Evolutionary conservation across 2,888 invertebrate genomes (phyloP).

Genomic region (Junonia oenone): DNA sequence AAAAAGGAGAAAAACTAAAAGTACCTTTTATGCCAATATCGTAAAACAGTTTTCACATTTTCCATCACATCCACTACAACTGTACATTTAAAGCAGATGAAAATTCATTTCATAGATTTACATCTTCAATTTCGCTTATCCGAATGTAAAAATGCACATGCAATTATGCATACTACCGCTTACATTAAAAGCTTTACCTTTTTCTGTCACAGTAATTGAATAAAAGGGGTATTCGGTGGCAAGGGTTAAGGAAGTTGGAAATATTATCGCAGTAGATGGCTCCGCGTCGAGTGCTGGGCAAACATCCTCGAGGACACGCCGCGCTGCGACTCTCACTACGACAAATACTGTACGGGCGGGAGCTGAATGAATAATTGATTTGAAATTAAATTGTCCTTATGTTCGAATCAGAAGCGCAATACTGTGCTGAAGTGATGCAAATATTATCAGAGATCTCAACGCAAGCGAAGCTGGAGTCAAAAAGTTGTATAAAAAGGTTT

Average conservation of each 20-base stretch:
- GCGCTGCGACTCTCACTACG: not conserved
- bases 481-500: too few relatives aligned
- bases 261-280: conserved; percentile 10
- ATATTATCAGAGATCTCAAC: not conserved
- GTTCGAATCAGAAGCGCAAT: not conserved
- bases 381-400: not conserved
- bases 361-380: not conserved
- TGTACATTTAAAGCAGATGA: too few relatives aligned
- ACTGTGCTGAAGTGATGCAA: not conserved
- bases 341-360: conserved; percentile 1
- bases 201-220: not conserved
- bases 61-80: too few relatives aligned
- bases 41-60: too few relatives aligned
- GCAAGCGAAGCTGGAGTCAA: not conserved
- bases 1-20: too few relatives aligned
- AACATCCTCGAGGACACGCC: conserved; percentile 6
- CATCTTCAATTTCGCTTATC: too few relatives aligned
- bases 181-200: not conserved
- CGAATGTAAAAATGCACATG: too few relatives aligned
- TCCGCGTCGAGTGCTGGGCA: conserved; percentile 9
- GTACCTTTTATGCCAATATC: too few relatives aligned
- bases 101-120: too few relatives aligned
- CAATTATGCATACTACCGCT: too few relatives aligned
- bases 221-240: conserved; percentile 4
- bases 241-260: not conserved